Percentiles rank a stretch among this genome's conserved stretches.
phyloP scores from a whole-genome alignment of 2,888 invertebrate species.

The Heterodera filipjevi region DNA sequence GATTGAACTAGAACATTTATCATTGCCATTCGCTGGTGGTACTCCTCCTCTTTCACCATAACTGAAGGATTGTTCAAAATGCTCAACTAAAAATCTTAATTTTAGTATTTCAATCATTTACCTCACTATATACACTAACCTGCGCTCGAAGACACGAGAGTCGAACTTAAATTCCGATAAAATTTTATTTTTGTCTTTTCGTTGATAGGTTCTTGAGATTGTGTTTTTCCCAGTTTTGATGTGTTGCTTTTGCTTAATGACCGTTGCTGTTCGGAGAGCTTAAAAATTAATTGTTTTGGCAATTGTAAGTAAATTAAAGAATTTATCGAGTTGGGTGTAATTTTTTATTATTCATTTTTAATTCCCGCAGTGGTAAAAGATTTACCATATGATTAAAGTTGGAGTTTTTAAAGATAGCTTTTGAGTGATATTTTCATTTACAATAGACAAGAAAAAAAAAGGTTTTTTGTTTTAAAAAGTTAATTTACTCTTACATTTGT shows the following conservation, averaged over 20 bases:
- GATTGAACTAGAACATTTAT: background rate
- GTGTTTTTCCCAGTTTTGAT: background rate
- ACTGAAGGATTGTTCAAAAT: slow-evolving; percentile 23
- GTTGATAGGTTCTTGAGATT: background rate
- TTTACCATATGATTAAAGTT: too few relatives aligned
- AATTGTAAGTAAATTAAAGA: too few relatives aligned
- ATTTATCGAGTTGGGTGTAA: too few relatives aligned
- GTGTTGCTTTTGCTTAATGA: background rate
- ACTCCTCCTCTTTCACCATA: background rate
- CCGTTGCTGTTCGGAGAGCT: background rate
- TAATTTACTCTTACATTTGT: background rate
- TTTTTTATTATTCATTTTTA: background rate
- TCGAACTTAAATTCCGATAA: background rate
- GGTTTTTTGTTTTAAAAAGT: background rate
- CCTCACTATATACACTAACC: background rate
- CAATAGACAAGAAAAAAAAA: too few relatives aligned
- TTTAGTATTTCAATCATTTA: background rate
- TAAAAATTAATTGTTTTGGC: background rate
- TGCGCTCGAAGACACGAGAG: background rate
- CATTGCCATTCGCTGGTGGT: background rate
- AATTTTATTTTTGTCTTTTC: background rate
- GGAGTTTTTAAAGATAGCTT: too few relatives aligned
- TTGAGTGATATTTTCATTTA: too few relatives aligned
- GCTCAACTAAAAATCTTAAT: background rate
- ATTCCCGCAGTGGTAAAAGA: too few relatives aligned